phyloP scores from a whole-genome alignment of 2,888 invertebrate species.

The Trachelus tabidus region DNA sequence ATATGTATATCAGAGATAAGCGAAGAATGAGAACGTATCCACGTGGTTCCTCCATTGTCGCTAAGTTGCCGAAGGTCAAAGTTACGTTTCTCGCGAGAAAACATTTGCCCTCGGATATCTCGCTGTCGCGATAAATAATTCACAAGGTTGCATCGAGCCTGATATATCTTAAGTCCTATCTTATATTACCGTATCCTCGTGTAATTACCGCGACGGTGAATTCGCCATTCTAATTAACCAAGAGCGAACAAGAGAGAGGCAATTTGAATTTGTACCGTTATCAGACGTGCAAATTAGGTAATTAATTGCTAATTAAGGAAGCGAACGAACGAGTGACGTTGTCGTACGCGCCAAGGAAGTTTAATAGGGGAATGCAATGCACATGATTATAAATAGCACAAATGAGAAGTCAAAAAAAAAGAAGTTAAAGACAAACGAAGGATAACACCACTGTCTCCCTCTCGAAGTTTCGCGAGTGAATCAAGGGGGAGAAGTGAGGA shows the following conservation, averaged over 20 bases:
- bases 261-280: not conserved
- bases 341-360: slow-evolving; percentile 43
- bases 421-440: not conserved
- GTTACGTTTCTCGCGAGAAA: not conserved
- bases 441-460: slow-evolving; percentile 14
- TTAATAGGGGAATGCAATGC: slow-evolving; percentile 55
- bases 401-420: slow-evolving; percentile 34
- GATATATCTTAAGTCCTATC: not conserved
- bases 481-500: slow-evolving; percentile 3
- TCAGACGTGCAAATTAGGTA: not conserved
- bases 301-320: not conserved
- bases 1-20: not conserved
- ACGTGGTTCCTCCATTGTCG: not conserved
- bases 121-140: not conserved
- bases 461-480: slow-evolving; percentile 24
- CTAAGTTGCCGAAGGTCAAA: not conserved
- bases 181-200: not conserved
- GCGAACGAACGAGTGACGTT: not conserved
- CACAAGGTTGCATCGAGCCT: not conserved
- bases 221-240: not conserved
- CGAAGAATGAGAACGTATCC: not conserved
- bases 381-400: slow-evolving; percentile 65
- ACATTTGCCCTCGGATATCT: not conserved
- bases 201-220: not conserved
- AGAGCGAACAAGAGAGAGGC: not conserved